These are phyloP conservation scores for Leiothrix lutea DNA, from an alignment of 2,113 vertebrate genomes.

Conservation along the genomic window DNA sequence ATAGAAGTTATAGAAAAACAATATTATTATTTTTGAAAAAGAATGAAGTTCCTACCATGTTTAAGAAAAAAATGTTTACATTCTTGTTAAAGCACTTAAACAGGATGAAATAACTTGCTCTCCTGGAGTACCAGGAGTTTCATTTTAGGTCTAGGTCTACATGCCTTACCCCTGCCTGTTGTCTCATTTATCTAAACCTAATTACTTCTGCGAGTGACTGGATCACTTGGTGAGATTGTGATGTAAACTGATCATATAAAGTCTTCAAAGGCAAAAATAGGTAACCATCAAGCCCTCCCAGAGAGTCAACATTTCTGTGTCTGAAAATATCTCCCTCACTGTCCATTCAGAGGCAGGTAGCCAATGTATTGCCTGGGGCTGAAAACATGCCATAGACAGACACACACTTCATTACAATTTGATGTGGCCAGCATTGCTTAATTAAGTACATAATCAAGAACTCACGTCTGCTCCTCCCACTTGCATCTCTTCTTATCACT, in stretches of 20 bases:
- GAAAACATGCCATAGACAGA: neutral
- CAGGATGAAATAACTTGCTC: neutral
- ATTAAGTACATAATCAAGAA: neutral
- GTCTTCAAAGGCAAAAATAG: neutral
- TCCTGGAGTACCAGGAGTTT: neutral
- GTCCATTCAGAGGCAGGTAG: neutral
- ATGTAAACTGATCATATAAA: neutral
- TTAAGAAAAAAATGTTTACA: neutral
- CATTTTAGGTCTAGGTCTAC: neutral
- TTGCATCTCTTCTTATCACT: neutral
- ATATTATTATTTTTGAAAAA: slow-evolving; percentile 72
- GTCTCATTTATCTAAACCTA: neutral
- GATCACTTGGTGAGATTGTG: neutral
- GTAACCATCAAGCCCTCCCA: neutral
- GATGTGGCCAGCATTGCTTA: slow-evolving; percentile 30
- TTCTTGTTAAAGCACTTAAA: slow-evolving; percentile 48
- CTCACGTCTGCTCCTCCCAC: neutral
- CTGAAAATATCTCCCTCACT: neutral
- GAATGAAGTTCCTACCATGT: slow-evolving; percentile 10
- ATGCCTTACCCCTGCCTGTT: neutral
- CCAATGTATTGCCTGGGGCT: neutral
- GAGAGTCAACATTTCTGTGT: neutral
- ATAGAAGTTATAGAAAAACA: slow-evolving; percentile 64
- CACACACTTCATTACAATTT: neutral
- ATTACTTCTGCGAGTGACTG: neutral